phyloP scores from a whole-genome alignment of 2,888 invertebrate species.

The Lasioglossum malachurum region DNA sequence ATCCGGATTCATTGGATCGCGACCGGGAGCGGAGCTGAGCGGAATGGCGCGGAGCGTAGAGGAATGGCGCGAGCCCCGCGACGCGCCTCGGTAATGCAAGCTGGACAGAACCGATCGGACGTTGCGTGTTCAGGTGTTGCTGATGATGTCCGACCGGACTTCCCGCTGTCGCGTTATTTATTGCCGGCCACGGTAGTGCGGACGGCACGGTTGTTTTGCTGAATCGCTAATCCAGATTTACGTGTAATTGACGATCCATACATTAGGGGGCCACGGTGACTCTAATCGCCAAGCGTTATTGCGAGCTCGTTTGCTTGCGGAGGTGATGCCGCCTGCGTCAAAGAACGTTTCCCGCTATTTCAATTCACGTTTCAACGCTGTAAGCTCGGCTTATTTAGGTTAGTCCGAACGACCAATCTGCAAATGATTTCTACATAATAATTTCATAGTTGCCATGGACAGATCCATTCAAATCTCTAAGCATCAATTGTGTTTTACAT shows the following conservation, averaged over 20 bases:
- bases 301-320: no score
- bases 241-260: conserved; percentile 24
- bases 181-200: conserved; percentile 17
- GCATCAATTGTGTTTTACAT: not conserved
- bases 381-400: not conserved
- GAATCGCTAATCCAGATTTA: conserved; percentile 35
- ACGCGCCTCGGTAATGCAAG: conserved; percentile 26
- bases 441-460: not conserved
- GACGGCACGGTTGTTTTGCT: conserved; percentile 27
- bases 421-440: not conserved
- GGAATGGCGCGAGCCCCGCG: conserved; percentile 23
- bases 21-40: conserved; percentile 27
- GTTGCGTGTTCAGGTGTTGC: conserved; percentile 21
- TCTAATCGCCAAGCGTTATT: not conserved
- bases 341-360: not conserved
- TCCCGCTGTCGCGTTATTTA: conserved; percentile 38
- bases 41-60: conserved; percentile 13
- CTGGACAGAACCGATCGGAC: conserved; percentile 19
- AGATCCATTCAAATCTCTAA: not conserved
- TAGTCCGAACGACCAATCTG: not conserved
- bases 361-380: not conserved
- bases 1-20: conserved; percentile 54
- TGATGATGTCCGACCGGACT: conserved; percentile 29
- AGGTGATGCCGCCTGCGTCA: not conserved
- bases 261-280: not conserved